A percentile compares a stretch with the other conserved stretches of the same genome.
These are phyloP conservation scores for Spongia lamella DNA, from an alignment of 37 sponge, comb jelly and placozoan genomes.

Conservation along the genomic window DNA sequence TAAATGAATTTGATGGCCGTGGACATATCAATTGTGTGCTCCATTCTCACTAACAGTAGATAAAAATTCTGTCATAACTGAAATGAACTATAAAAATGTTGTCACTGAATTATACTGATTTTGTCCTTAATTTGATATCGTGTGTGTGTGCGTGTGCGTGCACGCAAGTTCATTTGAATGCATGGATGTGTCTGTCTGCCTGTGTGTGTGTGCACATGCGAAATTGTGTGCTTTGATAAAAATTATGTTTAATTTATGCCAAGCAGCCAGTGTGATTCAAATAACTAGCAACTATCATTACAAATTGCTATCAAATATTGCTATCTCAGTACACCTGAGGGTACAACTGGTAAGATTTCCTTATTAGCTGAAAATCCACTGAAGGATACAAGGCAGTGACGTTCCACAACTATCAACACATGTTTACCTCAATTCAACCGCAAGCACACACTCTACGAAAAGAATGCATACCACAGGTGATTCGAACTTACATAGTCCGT, in stretches of 20 bases:
- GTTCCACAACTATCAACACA: background rate
- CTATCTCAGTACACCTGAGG: no score
- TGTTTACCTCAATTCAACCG: background rate
- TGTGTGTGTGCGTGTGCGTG: background rate
- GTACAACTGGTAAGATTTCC: no score
- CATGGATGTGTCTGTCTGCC: no score
- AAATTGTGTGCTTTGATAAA: no score
- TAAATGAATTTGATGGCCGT: constrained; percentile 87
- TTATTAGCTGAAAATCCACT: no score
- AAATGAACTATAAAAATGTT: background rate
- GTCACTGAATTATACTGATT: background rate
- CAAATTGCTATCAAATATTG: no score
- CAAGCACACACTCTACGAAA: background rate
- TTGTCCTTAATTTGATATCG: background rate
- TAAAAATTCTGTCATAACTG: background rate
- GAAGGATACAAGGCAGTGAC: no score
- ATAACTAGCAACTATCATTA: no score
- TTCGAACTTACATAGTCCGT: constrained; percentile 72
- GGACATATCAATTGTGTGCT: constrained; percentile 85
- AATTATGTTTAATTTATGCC: no score
- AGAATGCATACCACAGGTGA: background rate
- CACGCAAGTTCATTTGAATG: no score
- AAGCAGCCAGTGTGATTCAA: no score
- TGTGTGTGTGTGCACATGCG: no score
- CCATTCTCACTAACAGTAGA: constrained; percentile 62